A percentile compares a stretch with the other conserved stretches of the same genome.
These are phyloP conservation scores for Scolopax mira DNA, from an alignment of 2,113 vertebrate genomes.

Conservation along the genomic window DNA sequence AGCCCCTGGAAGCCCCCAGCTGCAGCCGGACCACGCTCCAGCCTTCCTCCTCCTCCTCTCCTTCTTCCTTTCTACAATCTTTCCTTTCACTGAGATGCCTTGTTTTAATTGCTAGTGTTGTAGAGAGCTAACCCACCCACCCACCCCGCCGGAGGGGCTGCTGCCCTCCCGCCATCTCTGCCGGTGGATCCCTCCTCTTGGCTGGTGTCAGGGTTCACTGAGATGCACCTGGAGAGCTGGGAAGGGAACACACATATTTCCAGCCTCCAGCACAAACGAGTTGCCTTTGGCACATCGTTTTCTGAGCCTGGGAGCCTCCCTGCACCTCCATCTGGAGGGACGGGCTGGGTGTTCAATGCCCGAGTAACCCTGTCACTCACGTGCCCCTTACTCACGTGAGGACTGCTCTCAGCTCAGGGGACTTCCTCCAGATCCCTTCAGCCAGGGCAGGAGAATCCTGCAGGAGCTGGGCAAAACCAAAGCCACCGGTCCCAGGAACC, in stretches of 20 bases:
- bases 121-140: conserved; percentile 24
- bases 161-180: neutral
- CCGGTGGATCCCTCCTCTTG: neutral
- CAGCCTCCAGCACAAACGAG: neutral
- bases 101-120: conserved; percentile 69
- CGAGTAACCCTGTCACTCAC: neutral
- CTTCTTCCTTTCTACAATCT: conserved; percentile 17
- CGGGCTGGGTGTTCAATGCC: neutral
- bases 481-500: neutral
- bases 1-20: neutral
- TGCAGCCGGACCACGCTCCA: neutral
- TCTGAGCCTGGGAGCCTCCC: neutral
- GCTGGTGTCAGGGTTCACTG: neutral
- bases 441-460: neutral
- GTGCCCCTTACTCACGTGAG: neutral
- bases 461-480: neutral
- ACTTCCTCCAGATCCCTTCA: neutral
- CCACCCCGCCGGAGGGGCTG: neutral
- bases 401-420: neutral
- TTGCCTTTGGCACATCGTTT: neutral
- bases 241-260: neutral
- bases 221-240: neutral
- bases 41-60: conserved; percentile 20
- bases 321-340: rapidly evolving
- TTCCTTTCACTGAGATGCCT: conserved; percentile 65